Conservation (phyloP, 2,797 vertebrate genomes). For the Enteromius fasciolatus region DNA sequence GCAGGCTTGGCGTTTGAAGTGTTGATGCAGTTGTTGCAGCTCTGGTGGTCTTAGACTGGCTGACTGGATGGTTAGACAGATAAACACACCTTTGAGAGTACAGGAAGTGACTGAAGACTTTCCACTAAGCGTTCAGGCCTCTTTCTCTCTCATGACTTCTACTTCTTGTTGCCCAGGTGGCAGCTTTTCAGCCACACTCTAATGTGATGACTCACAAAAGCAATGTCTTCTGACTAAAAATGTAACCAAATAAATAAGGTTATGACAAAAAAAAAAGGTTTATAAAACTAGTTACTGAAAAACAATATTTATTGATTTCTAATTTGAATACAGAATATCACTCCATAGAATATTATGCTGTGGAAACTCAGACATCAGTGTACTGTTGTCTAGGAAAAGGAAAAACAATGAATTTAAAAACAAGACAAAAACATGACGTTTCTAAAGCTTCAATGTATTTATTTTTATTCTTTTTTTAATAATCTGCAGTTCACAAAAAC, state of each 20-base stretch:
- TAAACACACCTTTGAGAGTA: constrained; percentile 61
- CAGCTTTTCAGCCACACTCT: not conserved
- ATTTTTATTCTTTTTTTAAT: not conserved
- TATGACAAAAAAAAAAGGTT: not conserved
- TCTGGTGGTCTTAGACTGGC: constrained; percentile 58
- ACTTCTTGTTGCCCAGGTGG: not conserved
- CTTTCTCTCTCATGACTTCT: constrained; percentile 1
- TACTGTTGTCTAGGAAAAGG: not conserved
- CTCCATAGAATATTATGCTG: not conserved
- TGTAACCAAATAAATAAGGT: not conserved
- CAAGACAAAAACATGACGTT: not conserved
- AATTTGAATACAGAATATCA: not conserved
- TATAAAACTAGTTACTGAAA: not conserved
- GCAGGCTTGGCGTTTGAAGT: constrained; percentile 56
- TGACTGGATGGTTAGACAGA: constrained; percentile 61
- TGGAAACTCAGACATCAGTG: not conserved
- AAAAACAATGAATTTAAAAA: too few species aligned
- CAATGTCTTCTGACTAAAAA: not conserved
- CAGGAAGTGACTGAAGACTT: constrained; percentile 41
- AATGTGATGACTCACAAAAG: not conserved
- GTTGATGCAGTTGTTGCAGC: constrained; percentile 60
- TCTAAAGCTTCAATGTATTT: not conserved
- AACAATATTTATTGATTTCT: not conserved
- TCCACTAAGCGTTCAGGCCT: constrained; percentile 12
- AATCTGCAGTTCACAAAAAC: not conserved